A percentile compares a stretch with the other conserved stretches of the same genome.
phyloP scores from a whole-genome alignment of 2,113 vertebrate genomes.

The Epinephelus moara region DNA sequence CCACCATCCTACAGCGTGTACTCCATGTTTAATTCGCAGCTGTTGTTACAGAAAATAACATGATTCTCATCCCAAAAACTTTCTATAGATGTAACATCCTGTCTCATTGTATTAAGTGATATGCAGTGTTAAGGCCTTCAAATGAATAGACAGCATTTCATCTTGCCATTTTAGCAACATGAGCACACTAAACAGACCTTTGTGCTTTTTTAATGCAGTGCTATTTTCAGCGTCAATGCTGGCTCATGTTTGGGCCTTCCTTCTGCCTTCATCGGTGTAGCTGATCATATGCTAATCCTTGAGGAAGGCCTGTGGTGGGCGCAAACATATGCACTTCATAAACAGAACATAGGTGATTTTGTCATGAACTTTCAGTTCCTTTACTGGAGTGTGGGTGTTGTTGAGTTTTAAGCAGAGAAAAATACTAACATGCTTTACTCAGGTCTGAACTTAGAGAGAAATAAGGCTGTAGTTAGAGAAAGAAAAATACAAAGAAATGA shows the following conservation, averaged over 20 bases:
- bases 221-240: not conserved
- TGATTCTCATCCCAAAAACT: not conserved
- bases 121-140: not conserved
- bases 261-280: not conserved
- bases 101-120: not conserved
- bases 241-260: not conserved
- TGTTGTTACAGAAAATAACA: not conserved
- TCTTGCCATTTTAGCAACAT: not conserved
- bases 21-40: not conserved
- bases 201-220: not conserved
- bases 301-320: not conserved
- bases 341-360: not conserved
- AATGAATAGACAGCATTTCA: not conserved
- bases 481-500: not conserved
- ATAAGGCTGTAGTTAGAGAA: not conserved
- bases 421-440: slow-evolving; percentile 2
- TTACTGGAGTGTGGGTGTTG: slow-evolving; percentile 36
- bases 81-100: not conserved
- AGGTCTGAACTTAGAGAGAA: not conserved
- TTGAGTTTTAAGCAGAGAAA: not conserved
- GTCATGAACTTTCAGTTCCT: not conserved
- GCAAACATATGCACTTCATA: not conserved
- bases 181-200: not conserved
- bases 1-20: no score
- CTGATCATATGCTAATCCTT: not conserved